Conservation (phyloP, 2,113 vertebrate species). For the Xyliphius kryptos region DNA sequence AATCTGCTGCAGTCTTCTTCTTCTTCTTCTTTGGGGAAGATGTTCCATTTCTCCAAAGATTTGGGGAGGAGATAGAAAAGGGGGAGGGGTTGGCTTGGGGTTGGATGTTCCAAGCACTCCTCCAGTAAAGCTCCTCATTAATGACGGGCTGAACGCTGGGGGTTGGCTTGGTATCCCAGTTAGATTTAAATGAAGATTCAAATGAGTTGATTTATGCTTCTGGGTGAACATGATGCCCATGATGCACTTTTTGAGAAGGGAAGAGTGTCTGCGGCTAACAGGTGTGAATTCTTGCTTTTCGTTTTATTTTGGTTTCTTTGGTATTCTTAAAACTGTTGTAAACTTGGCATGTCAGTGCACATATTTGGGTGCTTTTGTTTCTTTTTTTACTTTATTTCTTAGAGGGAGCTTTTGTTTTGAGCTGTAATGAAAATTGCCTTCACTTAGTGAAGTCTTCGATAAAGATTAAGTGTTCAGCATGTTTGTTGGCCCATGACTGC, state of each 20-base stretch:
- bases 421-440: conserved; percentile 21
- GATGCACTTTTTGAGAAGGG: conserved; percentile 63
- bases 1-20: conserved; percentile 74
- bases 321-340: neutral
- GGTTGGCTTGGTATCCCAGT: conserved; percentile 41
- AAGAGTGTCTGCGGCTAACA: conserved; percentile 63
- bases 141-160: conserved; percentile 59
- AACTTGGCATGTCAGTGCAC: too few relatives aligned
- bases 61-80: conserved; percentile 42
- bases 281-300: conserved; percentile 61
- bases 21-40: conserved; percentile 49
- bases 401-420: too few relatives aligned
- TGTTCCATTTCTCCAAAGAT: conserved; percentile 46
- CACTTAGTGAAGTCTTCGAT: conserved; percentile 17
- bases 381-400: too few relatives aligned
- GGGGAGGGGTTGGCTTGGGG: conserved; percentile 55
- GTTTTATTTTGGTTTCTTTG: conserved; percentile 1
- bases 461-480: conserved; percentile 24
- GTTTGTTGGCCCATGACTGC: conserved; percentile 31
- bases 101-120: conserved; percentile 61
- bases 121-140: conserved; percentile 70
- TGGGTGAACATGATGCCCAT: conserved; percentile 59
- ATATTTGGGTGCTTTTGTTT: too few relatives aligned
- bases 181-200: conserved; percentile 57
- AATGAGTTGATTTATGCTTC: conserved; percentile 66